Base-by-base conservation (phyloP, 2,113 vertebrate genomes). In the Semnornis frantzii region DNA sequence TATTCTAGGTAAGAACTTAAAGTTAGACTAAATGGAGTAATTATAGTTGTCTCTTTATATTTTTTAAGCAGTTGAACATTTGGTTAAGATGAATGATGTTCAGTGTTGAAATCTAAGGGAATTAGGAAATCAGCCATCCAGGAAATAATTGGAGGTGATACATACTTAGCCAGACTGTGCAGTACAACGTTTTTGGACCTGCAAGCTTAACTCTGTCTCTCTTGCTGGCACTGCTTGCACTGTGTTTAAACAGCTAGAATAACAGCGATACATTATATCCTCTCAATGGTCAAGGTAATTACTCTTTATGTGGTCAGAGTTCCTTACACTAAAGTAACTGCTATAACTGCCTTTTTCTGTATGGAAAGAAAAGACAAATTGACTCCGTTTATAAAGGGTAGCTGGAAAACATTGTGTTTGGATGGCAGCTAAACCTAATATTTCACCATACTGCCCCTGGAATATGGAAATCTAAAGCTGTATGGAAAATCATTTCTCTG, bases 21-120 rank as follows among this genome's bases (percentile, higher is more conserved):
- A 69, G 37, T 64, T 75, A 54, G 48, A 66, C 52, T 82, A 70
- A 79, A 83, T 27, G 7, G 11, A 87, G 23, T 76, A 79, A 74
- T 82, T 88, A 64, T 8, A 64, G 9, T 62, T 92, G 28, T 84
- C 59, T 89, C 44, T 84, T 48, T 64, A 7, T 62, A 76, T 94
- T 96, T 90, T 83, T 27, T 58, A 86, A 94, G 31, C 25, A 72
- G 58, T 69, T 94, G 75, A 93, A 50, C 11, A 68, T 82, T 91
- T 82, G 19, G 46, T 81, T 87, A 94, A 91, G 69, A 71, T 37
- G 42, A 94, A 81, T 71, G 57, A 64, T 74, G 15, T 71, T 87
- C 62, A 28, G 20, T 62, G 48, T 60, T 74, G 34, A 79, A 91
- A 89, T 72, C n/a, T 79, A 84, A 93, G 86, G 44, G 50, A 81